Evolutionary conservation across 2,113 vertebrate species (phyloP).

Genomic region (Melanotaenia duboulayi): DNA sequence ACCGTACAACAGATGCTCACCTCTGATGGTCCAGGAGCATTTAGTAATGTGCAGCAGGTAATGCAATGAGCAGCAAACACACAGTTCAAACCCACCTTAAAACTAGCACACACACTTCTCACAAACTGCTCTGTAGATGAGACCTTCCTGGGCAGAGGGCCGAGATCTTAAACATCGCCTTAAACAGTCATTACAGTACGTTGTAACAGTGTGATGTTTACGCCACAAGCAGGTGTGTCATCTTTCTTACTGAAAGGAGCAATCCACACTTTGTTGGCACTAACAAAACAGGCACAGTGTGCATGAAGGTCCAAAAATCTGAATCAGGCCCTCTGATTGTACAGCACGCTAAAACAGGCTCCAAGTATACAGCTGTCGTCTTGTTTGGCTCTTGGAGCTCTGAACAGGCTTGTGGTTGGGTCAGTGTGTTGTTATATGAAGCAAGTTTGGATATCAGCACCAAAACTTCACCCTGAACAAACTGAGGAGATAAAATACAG

Average conservation of each 20-base stretch:
- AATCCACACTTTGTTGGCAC: slow-evolving; percentile 48
- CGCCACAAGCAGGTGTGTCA: not conserved
- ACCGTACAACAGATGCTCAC: not conserved
- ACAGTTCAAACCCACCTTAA: not conserved
- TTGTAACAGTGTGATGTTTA: not conserved
- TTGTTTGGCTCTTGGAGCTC: slow-evolving; percentile 55
- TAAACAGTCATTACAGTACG: not conserved
- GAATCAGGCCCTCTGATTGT: slow-evolving; percentile 76
- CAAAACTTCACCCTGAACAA: slow-evolving; percentile 63
- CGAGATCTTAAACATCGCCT: not conserved
- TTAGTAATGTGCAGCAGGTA: not conserved
- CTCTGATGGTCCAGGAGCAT: not conserved
- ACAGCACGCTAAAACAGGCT: slow-evolving; percentile 71
- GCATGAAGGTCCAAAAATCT: slow-evolving; percentile 66
- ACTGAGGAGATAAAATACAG: slow-evolving; percentile 44
- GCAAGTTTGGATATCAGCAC: slow-evolving; percentile 72
- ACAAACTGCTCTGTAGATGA: not conserved
- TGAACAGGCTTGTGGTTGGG: slow-evolving; percentile 44
- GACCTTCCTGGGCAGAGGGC: slow-evolving; percentile 11
- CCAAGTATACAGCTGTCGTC: slow-evolving; percentile 37
- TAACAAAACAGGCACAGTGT: slow-evolving; percentile 73
- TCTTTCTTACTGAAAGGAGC: slow-evolving; percentile 18
- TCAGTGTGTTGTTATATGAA: slow-evolving; percentile 41
- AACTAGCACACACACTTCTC: not conserved
- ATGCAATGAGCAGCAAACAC: not conserved